These are phyloP conservation scores for Bergia sp. DNA, from an alignment of 92 coral and sea anemone genomes.

Conservation along the genomic window DNA sequence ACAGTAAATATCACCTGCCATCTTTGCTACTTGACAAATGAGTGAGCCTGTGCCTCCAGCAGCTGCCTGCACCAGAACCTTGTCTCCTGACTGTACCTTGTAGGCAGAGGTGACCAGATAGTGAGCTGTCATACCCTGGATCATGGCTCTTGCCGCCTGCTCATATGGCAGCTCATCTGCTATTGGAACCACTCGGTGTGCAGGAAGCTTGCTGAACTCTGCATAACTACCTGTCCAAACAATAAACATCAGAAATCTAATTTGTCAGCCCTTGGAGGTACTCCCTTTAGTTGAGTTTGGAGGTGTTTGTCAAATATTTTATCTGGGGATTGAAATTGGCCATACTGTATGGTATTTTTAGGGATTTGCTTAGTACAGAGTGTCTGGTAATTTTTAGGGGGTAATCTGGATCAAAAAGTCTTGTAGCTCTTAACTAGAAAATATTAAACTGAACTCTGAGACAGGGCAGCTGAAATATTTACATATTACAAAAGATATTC, in stretches of 20 bases:
- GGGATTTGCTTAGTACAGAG: too few relatives aligned
- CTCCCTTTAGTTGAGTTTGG: too few relatives aligned
- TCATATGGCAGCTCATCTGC: constrained; percentile 57
- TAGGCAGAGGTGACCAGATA: constrained; percentile 65
- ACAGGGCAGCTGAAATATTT: too few relatives aligned
- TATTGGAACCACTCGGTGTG: constrained; percentile 54
- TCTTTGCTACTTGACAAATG: constrained; percentile 68
- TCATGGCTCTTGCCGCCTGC: constrained; percentile 61
- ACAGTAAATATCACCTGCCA: constrained; percentile 56
- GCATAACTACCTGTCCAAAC: constrained; percentile 58
- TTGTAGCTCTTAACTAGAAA: too few relatives aligned
- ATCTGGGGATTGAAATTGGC: too few relatives aligned
- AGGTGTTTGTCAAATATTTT: too few relatives aligned
- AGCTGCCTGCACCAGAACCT: constrained; percentile 67
- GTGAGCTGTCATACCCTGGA: constrained; percentile 78
- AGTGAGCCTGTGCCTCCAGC: constrained; percentile 78
- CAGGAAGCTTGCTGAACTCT: constrained; percentile 55
- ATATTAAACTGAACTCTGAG: too few relatives aligned
- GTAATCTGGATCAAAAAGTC: too few relatives aligned
- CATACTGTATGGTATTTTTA: too few relatives aligned
- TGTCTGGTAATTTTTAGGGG: too few relatives aligned
- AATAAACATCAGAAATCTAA: not conserved
- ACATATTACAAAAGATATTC: too few relatives aligned
- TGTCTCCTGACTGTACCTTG: constrained; percentile 59
- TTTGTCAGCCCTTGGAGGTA: too few relatives aligned